Evolutionary conservation across 2,113 vertebrate species (phyloP), one percentile per base, ranked within the genome.

Genomic region (Phyllostomus hastatus): DNA sequence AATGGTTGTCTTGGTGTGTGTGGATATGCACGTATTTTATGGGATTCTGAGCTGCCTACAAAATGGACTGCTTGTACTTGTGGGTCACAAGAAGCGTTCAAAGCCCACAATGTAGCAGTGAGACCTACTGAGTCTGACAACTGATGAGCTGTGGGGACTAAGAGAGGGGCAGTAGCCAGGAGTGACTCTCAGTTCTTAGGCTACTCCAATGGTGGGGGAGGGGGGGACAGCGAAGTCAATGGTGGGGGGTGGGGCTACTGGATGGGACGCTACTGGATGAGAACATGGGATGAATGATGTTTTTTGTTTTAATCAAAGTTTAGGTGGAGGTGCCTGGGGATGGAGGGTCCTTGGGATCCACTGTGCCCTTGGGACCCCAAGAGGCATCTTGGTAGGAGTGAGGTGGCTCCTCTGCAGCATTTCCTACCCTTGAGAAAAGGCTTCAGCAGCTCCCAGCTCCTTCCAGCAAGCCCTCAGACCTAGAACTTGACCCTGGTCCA

Each of bases 401-500:
- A 48, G n/a, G 1, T 0, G 20, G 54, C 52, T 48, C 14, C 72
- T n/a, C 54, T 8, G 26, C 1, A 33, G 50, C 43, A 83, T 17
- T n/a, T 83, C 41, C 67, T 64, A 82, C 15, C 24, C 3, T 57
- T 26, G 28, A 61, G 31, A 66, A 82, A 50, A 82, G 43, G 43
- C 6, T 11, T 54, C 66, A 59, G 57, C 17, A 17, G 1, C 38
- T n/a, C 41, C 76, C 38, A 46, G 78, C 17, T 46, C 57, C 79
- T 88, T 14, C 43, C 35, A 31, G 31, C 28, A 79, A 76, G 50
- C 14, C 11, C 15, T 67, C 0, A 0, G 48, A 50, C 4, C 28
- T 0, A 14, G n/a, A 24, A 11, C 92, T n/a, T 59, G 69, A 35
- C 4, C 9, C 20, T 4, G 10, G 19, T 52, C 10, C 5, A 16